Evolutionary conservation across 2,888 invertebrate species (phyloP), one percentile per base, ranked within the genome.

Genomic region (Pimpla rufipes): DNA sequence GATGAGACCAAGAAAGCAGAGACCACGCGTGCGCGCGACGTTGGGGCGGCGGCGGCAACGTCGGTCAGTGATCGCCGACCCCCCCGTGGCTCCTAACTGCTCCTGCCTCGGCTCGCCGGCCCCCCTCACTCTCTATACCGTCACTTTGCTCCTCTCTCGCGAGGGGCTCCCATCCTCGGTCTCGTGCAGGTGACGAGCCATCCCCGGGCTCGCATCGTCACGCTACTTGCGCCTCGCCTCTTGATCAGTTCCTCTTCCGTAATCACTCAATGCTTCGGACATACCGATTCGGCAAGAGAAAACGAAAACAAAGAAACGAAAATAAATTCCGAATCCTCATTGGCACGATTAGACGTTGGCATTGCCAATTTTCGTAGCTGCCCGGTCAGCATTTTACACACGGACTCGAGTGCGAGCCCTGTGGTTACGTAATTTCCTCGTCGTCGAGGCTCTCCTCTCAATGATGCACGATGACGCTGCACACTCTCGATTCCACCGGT

Each of bases 21-120:
- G 40, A 70, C 47, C 78, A 50, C 40, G 71, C 70, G 75, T 75
- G 64, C 42, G 57, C 74, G 64, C 57, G 89, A 89, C 89, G 85
- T 88, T 86, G 84, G 86, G 86, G 86, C 86, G 75, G 88, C 87
- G 75, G 88, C 87, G 89, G 86, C 88, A 75, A 79, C 75, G 74
- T 81, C 90, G 90, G 89, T 90, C 90, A 90, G 88, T 90, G 90
- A 90, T 90, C 90, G 90, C 88, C 86, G 85, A 83, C 81, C 87
- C 87, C 87, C 87, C 89, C 79, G 67, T 67, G 77, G 73, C 74
- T 78, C 82, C 74, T 82, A 78, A 78, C 82, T 78, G 67, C 78
- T 62, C 35, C 70, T 86, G 86, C 85, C 29, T 85, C 82, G 87
- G 83, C 86, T 87, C 81, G 85, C 85, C 86, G 86, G 87, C 88